Conservation (phyloP, 1,140 invertebrate species). For the Heliconius hewitsoni region DNA sequence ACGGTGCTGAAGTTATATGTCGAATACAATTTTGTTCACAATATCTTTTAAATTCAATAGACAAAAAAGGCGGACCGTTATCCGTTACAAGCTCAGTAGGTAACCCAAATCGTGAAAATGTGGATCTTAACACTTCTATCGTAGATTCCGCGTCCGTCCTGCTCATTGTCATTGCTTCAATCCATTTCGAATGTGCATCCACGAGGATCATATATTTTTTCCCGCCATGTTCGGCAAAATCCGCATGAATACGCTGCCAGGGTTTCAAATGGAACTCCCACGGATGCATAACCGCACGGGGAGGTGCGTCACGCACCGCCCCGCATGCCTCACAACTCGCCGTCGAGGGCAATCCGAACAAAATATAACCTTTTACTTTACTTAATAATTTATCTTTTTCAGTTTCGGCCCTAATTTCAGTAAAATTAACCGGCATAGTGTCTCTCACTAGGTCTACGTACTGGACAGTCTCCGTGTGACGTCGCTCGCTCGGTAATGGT, state of each 20-base stretch:
- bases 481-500: slow-evolving; percentile 29
- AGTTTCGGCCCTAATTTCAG: slow-evolving; percentile 42
- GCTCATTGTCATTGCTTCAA: slow-evolving; percentile 40
- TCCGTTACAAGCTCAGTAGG: slow-evolving; percentile 55
- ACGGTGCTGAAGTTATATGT: slow-evolving; percentile 54
- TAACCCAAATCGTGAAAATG: slow-evolving; percentile 55
- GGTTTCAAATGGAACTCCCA: slow-evolving; percentile 47
- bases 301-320: too few relatives aligned
- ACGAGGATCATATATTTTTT: slow-evolving; percentile 43
- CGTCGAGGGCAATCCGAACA: slow-evolving; percentile 21
- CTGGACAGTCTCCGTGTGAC: background rate
- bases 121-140: background rate
- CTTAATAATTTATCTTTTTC: slow-evolving; percentile 39
- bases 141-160: slow-evolving; percentile 23
- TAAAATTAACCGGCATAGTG: slow-evolving; percentile 40
- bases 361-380: slow-evolving; percentile 45
- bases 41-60: slow-evolving; percentile 52
- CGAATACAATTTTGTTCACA: slow-evolving; percentile 50
- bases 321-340: too few relatives aligned
- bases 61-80: slow-evolving; percentile 53
- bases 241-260: slow-evolving; percentile 48
- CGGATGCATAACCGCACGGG: slow-evolving; percentile 58
- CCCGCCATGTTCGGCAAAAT: slow-evolving; percentile 45
- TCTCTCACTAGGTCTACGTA: slow-evolving; percentile 38
- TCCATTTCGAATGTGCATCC: slow-evolving; percentile 50